phyloP scores from a whole-genome alignment of 1,140 invertebrate genomes.

The Phortica variegata region DNA sequence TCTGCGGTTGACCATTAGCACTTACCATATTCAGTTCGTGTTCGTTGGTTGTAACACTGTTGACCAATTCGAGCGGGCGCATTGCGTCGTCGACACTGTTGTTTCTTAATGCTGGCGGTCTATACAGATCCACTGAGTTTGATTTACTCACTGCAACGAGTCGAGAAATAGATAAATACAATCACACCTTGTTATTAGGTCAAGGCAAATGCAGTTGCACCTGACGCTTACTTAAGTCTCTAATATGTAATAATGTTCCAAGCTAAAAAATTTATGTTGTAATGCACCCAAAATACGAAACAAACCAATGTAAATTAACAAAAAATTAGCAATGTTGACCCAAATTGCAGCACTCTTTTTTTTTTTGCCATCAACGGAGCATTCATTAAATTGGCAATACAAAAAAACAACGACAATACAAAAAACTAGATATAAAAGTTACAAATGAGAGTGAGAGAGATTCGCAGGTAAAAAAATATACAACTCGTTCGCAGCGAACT shows the following conservation, averaged over 20 bases:
- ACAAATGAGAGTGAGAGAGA: too few species aligned
- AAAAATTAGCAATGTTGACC: constrained; percentile 46
- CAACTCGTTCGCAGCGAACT: too few species aligned
- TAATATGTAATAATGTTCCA: too few species aligned
- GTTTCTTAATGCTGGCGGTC: constrained; percentile 47
- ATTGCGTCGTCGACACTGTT: constrained; percentile 32
- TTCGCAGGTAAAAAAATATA: too few species aligned
- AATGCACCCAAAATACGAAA: constrained; percentile 10
- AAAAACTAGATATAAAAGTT: too few species aligned
- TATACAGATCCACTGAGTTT: constrained; percentile 50
- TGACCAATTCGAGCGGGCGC: neutral
- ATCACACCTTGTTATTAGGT: too few species aligned
- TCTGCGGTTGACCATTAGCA: too few species aligned
- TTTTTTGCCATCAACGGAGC: constrained; percentile 22
- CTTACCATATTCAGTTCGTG: constrained; percentile 28
- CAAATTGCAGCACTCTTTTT: constrained; percentile 40
- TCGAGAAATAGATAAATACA: too few species aligned
- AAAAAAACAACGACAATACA: constrained; percentile 16
- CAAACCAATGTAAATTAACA: constrained; percentile 11
- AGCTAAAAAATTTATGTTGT: too few species aligned
- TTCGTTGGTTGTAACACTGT: constrained; percentile 6
- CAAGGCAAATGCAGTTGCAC: too few species aligned
- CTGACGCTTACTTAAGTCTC: too few species aligned
- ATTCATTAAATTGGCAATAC: constrained; percentile 52
- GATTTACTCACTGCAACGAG: constrained; percentile 41